Percentiles rank a stretch among this genome's conserved stretches.
These are phyloP conservation scores for Nebria brevicollis DNA, from an alignment of 2,888 invertebrate species.

Conservation along the genomic window DNA sequence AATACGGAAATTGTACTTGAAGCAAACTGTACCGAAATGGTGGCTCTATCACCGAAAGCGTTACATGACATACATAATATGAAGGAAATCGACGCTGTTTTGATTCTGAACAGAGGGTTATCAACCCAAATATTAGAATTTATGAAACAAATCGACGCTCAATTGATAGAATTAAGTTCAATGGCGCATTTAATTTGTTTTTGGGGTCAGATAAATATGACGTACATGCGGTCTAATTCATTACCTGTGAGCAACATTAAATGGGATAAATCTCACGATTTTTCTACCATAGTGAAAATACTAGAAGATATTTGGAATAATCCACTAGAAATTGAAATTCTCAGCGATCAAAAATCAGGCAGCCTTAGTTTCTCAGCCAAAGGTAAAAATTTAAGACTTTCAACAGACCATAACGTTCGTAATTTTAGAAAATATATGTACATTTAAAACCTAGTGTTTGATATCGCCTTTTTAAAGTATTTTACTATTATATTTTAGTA, in stretches of 20 bases:
- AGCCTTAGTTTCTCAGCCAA: too few species aligned
- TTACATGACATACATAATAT: too few species aligned
- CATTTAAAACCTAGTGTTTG: too few species aligned
- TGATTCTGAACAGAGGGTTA: slow-evolving; percentile 56
- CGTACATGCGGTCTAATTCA: too few species aligned
- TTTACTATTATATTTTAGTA: neutral
- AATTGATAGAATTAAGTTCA: slow-evolving; percentile 51
- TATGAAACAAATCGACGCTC: slow-evolving; percentile 58
- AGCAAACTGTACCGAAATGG: slow-evolving; percentile 50
- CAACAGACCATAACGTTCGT: too few species aligned
- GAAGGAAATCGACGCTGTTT: slow-evolving; percentile 57
- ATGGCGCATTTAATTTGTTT: too few species aligned
- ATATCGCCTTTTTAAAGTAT: neutral
- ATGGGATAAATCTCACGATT: slow-evolving; percentile 55
- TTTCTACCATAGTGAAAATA: slow-evolving; percentile 54
- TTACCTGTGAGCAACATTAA: slow-evolving; percentile 58
- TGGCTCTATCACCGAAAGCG: too few species aligned
- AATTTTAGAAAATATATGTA: too few species aligned
- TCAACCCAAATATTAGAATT: slow-evolving; percentile 53
- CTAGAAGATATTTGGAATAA: slow-evolving; percentile 56
- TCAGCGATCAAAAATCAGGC: too few species aligned
- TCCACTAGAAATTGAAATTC: too few species aligned
- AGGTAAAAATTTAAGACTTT: too few species aligned
- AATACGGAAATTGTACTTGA: slow-evolving; percentile 57
- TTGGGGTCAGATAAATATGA: too few species aligned